Conservation (phyloP, 2,888 invertebrate species). For the Piscicola geometra region DNA sequence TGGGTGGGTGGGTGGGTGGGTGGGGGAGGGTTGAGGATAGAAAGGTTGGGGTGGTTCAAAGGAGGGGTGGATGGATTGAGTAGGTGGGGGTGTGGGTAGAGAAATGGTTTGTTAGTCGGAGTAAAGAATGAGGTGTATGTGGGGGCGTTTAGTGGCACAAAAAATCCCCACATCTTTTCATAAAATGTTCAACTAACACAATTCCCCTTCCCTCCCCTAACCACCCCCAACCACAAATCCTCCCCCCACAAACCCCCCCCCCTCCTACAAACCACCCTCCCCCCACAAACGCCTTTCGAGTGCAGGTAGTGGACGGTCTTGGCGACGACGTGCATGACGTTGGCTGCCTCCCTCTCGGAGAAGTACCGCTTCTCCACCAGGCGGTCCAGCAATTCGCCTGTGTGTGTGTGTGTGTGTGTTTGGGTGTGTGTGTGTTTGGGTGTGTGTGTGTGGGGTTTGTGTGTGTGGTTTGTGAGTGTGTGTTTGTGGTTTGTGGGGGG, state of each 20-base stretch:
- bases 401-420: background rate
- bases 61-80: background rate
- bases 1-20: background rate
- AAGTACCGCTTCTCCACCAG: slow-evolving; percentile 74
- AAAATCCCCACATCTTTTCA: too few species aligned
- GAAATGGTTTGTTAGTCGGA: background rate
- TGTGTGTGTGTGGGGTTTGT: too few species aligned
- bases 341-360: slow-evolving; percentile 85
- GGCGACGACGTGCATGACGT: slow-evolving; percentile 77
- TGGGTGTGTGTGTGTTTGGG: too few species aligned
- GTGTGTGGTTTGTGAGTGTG: too few species aligned
- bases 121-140: background rate
- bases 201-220: too few species aligned
- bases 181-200: too few species aligned
- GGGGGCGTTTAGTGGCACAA: background rate
- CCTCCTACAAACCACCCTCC: background rate
- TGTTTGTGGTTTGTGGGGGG: too few species aligned
- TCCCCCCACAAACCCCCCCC: too few species aligned
- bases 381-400: slow-evolving; percentile 83
- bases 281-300: slow-evolving; percentile 68
- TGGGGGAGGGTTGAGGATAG: too few species aligned
- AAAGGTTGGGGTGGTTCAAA: background rate
- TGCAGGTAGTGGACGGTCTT: slow-evolving; percentile 88
- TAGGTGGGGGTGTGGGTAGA: background rate
- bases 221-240: too few species aligned